A percentile compares a stretch with the other conserved stretches of the same genome.
Evolutionary conservation across 1,140 invertebrate genomes (phyloP).

Genomic region (Glossosoma conforme): DNA sequence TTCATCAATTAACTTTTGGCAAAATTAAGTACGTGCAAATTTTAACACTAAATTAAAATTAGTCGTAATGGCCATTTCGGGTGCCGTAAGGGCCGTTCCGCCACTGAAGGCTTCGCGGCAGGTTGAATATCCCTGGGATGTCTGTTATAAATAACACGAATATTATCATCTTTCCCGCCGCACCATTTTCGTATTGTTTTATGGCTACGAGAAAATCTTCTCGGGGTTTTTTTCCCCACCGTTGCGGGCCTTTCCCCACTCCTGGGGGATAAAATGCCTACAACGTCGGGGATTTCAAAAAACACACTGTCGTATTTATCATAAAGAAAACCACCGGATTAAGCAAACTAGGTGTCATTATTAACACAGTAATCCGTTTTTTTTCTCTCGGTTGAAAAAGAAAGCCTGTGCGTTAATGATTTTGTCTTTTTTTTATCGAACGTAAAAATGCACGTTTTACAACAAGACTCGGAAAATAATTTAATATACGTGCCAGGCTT

Average conservation of each 20-base stretch:
- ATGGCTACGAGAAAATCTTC: conserved; percentile 26
- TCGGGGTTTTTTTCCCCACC: conserved; percentile 11
- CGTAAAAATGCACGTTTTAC: no score
- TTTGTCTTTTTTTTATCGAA: no score
- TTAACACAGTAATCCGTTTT: conserved; percentile 16
- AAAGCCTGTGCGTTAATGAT: no score
- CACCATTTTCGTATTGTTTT: conserved; percentile 30
- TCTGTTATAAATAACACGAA: conserved; percentile 31
- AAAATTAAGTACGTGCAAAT: no score
- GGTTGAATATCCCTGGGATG: conserved; percentile 15
- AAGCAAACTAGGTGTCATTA: conserved; percentile 20
- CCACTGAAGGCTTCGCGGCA: no score
- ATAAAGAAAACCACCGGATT: conserved; percentile 12
- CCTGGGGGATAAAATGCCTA: conserved; percentile 21
- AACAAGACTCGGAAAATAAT: no score
- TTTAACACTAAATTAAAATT: no score
- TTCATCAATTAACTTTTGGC: no score
- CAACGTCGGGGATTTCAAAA: conserved; percentile 23
- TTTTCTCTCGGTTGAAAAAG: no score
- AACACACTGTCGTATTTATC: conserved; percentile 26
- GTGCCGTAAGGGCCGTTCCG: no score
- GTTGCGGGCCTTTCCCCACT: conserved; percentile 14
- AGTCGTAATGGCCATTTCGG: no score
- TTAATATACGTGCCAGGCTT: no score
- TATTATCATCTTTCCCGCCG: conserved; percentile 29